Base-by-base conservation (phyloP, 2,888 invertebrate genomes). In the Eristalinus sepulchralis region DNA sequence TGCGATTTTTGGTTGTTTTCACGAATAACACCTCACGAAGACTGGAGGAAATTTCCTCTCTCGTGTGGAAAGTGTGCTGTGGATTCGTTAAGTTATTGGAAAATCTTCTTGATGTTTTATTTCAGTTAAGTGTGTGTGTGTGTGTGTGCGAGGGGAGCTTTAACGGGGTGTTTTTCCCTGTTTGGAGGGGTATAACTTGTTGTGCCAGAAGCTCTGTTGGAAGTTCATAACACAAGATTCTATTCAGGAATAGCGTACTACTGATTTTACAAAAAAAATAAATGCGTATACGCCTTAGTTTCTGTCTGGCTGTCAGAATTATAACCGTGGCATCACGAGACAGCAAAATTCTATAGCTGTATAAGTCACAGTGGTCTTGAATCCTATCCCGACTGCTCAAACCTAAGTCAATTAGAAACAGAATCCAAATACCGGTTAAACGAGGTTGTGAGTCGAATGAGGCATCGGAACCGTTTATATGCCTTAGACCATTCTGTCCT, bases 1-100 rank as follows among this genome's bases (percentile, higher is more conserved):
- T 78, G 64, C 72, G 73, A 73, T 70, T 78, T 17, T 47, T 82
- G 31, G 77, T 77, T 85, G 85, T 78, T 82, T 57, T 66, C 82
- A 85, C 82, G 82, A 82, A 82, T 85, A 85, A 85, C 85, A 82
- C 82, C 82, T 85, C 85, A 85, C 85, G 82, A 85, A 85, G 85
- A 85, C 85, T 85, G 59, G 82, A 60, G 68, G 6, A 47, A 68
- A 72, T 72, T 79, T 71, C 70, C 24, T 62, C 71, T 75, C 59
- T 71, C 79, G 63, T 78, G 59, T 62, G 62, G 75, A 79, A 86
- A 78, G 60, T 73, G 60, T 73, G 34, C 53, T 78, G 78, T 70
- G 63, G 60, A 33, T 83, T 83, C 83, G 86, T 85, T 77, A 9
- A 82, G 82, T 85, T 85, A 85, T 82, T 82, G 82, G 82, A 82